Evolutionary conservation across 2,797 vertebrate species (phyloP), one percentile per base, ranked within the genome.

Genomic region (Chelidonichthys spinosus): DNA sequence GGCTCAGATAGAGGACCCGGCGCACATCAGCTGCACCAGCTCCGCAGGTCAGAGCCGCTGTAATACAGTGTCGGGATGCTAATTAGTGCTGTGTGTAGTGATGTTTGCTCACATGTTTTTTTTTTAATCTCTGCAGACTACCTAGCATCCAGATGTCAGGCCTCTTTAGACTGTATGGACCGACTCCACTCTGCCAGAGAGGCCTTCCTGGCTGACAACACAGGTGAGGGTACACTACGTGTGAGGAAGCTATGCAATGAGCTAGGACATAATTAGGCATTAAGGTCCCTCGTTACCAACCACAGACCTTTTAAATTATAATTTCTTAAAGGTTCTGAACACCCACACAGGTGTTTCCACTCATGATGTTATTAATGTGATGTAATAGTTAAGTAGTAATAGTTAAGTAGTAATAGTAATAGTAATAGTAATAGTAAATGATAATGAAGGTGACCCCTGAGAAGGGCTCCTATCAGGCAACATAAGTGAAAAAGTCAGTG

Each of bases 1-100:
- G 76, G 55, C 85, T 63, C 96, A 90, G 83, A 90, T 98, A 0
- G 96, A 99, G 0, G 96, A 98, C 84, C 97, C 97, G 0, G 60
- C 94, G 5, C 97, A 98, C 85, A 90, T 96, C 77, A 92, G 96
- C 93, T 98, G 97, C 83, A 96, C 95, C 0, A 93, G 96, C 81
- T 98, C 97, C 0, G 95, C 97, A 64, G 98, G 98, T 97, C 81
- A 67, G 36, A 9, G 2, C 17, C 10, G 36, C 33, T 50, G 14
- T 35, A 25, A 18, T 2, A 42, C 17, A 46, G 5, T 14, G 4
- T 2, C 1, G 25, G 36, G 44, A 59, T n/a, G 55, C 18, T 39
- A 9, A 36, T 76, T 43, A 63, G 13, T 17, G 0, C 36, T 52
- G 7, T 63, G 47, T 75, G 18, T 44, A 32, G 6, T 6, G 32